Base-by-base conservation (phyloP, 2,797 vertebrate genomes). In the Pipistrellus kuhlii region DNA sequence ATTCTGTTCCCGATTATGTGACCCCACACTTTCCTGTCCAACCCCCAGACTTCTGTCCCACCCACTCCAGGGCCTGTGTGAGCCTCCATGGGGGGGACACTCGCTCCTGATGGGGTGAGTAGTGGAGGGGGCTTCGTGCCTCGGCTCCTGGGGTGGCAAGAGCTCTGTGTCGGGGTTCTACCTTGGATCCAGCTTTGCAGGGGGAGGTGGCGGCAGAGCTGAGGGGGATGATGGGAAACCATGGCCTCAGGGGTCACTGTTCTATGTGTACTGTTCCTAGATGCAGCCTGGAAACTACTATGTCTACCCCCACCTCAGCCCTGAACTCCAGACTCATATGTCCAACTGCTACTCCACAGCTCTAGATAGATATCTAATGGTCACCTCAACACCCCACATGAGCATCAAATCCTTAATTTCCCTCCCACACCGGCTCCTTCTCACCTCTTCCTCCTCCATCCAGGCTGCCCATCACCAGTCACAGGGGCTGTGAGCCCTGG, bases 391-490 rank as follows among this genome's bases (percentile, higher is more conserved):
- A 25, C 23, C 69, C 30, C 10, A 25, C 12, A 1, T 18, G 6
- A 44, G 35, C 0, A 3, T 46, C n/a, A 38, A 20, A 38, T 30
- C 72, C 53, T 71, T 18, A 5, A 11, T 25, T 32, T 53, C 21
- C 13, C 41, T 27, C 30, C 12, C 53, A 17, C 4, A 17, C 72
- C 2, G 0, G 8, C 35, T 55, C 35, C 13, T 6, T 20, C 44
- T 0, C 2, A 9, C 44, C 44, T 30, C 14, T 4, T 3, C 4
- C 30, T 32, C 15, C 1, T 66, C 57, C 38, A 6, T 2, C 30
- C 21, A 10, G 51, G n/a, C 20, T 55, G 18, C 53, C 53, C 53
- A 20, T 55, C 53, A 55, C 53, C 53, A 21, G 18, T 18, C 53
- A 55, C 18, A 21, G 20, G 51, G 53, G 53, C 18, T 53, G 51